Conservation (phyloP, 1,140 invertebrate genomes). For the Bombus terrestris region DNA sequence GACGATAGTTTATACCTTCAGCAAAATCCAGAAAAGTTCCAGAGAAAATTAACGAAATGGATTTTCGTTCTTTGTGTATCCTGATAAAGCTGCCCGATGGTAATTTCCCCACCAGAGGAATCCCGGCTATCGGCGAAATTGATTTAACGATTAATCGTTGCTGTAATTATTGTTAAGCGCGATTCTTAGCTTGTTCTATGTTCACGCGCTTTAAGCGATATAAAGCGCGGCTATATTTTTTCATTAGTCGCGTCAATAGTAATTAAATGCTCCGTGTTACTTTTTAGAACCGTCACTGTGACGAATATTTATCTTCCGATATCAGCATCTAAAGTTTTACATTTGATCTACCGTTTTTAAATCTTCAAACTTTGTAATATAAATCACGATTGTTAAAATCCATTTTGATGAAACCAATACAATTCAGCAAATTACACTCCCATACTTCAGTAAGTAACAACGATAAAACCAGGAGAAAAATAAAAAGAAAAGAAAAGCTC, state of each 20-base stretch:
- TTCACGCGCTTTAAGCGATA: background rate
- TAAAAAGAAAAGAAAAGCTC: background rate
- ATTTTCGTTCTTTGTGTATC: conserved; percentile 16
- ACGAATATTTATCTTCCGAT: background rate
- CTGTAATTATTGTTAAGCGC: background rate
- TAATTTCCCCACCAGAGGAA: background rate
- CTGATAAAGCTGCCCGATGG: conserved; percentile 3
- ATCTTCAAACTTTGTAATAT: too few species aligned
- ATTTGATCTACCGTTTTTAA: too few species aligned
- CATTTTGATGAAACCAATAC: too few species aligned
- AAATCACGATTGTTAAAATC: background rate
- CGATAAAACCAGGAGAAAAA: background rate
- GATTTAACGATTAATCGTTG: conserved; percentile 3
- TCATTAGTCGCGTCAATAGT: background rate
- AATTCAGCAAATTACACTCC: too few species aligned
- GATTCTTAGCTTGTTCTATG: background rate
- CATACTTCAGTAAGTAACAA: too few species aligned
- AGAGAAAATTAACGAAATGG: conserved; percentile 21
- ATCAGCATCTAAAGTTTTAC: too few species aligned
- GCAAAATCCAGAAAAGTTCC: background rate
- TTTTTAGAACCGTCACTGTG: background rate
- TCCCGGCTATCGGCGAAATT: background rate
- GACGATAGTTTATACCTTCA: background rate
- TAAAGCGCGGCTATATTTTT: background rate
- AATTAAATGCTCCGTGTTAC: background rate